Base-by-base conservation (phyloP, 1,140 invertebrate genomes). In the Papilio aristodemus region DNA sequence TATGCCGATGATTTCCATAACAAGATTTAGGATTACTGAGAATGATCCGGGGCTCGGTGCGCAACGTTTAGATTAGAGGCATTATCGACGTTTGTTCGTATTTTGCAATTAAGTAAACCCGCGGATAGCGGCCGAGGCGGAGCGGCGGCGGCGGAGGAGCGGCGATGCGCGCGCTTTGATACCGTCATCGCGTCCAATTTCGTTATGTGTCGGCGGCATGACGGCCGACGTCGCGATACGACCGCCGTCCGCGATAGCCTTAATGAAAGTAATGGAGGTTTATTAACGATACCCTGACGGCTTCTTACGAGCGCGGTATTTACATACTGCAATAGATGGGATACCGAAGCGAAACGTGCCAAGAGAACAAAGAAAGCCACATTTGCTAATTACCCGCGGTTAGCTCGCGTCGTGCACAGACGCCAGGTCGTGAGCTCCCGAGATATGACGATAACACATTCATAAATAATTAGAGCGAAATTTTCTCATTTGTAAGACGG, bases 381-480 rank as follows among this genome's bases (percentile, higher is more conserved):
- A 89, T 91, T 91, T 90, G 88, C 89, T 91, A 91, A 91, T 91
- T 91, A 83, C 81, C 79, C 70, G 84, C 86, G 87, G 79, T 89
- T 89, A 87, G 88, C 83, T 90, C 86, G 83, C 89, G 89, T 90
- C 89, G 89, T 89, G 89, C 83, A 80, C 86, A 84, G 87, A 81
- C 81, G 85, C 81, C 78, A 84, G 87, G 84, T 91, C 89, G 89
- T 91, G 89, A 90, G 87, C 86, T 85, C 83, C 78, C 71, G 73
- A 89, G 88, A 91, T 91, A 90, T 91, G 88, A 91, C 80, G 89
- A 91, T 91, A 91, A 91, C 87, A 90, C 89, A 91, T 90, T 91
- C 88, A 90, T 91, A 91, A 91, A 91, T 91, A 91, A 91, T 91
- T 91, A 91, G 89, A 91, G 88, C 83, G 84, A 91, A 91, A 91